Evolutionary conservation across 2,888 invertebrate species (phyloP), one percentile per base, ranked within the genome.

Genomic region (Cerastis rubricosa): DNA sequence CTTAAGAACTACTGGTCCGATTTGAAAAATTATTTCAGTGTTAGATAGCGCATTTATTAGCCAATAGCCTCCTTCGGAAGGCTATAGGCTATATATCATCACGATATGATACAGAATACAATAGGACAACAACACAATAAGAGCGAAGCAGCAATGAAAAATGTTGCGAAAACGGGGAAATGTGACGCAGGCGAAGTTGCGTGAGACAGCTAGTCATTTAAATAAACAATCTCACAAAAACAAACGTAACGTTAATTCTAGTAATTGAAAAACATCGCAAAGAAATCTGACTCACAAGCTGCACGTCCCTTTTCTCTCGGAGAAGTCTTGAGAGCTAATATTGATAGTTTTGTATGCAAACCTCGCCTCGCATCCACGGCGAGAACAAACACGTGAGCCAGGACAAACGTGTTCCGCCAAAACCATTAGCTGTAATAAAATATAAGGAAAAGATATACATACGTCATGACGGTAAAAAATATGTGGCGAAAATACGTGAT

Each of bases 371-470:
- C 3, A 67, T 69, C 69, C 43, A 43, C 61, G 67, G 43, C 54
- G n/a, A 59, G 49, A 66, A 45, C 61, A 73, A 84, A 78, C 61
- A 83, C 47, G 49, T 59, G 47, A 59, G 63, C 25, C 74, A 72
- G 49, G 43, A 35, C 19, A 70, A 81, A 81, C 78, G 54, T 61
- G 81, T 81, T 75, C 66, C 70, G 35, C 65, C 57, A 51, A 65
- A 75, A 71, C 68, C 70, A 72, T 75, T 65, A 78, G 64, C 67
- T 19, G 25, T 61, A 71, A 85, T 74, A 78, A 75, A 74, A 71
- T 66, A 74, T 19, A 69, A 79, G 84, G 73, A 85, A 79, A 78
- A 78, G 1, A 74, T 69, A 57, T 54, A 84, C 59, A 40, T 61
- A 74, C 67, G 81, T 73, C 77, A 77, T 54, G 73, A 40, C 49